Evolutionary conservation across 2,113 vertebrate genomes (phyloP).

Genomic region (Astur gentilis): DNA sequence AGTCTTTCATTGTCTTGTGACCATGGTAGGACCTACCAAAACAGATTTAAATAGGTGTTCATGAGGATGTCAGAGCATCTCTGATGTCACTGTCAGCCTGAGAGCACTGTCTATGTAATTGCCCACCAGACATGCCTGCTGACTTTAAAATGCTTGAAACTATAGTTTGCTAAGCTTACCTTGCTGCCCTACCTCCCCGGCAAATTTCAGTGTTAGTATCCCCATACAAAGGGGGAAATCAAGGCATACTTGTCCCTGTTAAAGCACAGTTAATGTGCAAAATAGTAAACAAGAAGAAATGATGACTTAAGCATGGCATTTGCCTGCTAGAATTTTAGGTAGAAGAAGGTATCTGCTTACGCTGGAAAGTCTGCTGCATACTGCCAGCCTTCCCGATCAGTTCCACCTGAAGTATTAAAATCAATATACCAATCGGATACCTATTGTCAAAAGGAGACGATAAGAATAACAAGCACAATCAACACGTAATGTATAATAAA

Average conservation of each 20-base stretch:
- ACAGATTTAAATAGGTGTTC: neutral
- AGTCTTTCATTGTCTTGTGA: constrained; percentile 96
- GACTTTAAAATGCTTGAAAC: neutral
- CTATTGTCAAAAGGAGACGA: constrained; percentile 58
- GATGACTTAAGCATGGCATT: neutral
- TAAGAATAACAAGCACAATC: neutral
- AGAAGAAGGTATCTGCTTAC: constrained; percentile 67
- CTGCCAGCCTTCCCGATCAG: constrained; percentile 95
- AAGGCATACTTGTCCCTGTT: neutral
- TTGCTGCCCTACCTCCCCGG: neutral
- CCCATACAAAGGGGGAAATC: neutral
- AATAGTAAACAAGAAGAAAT: neutral
- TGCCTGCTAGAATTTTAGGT: neutral
- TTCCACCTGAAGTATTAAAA: constrained; percentile 82
- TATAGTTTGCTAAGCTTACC: neutral
- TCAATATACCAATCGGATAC: constrained; percentile 91
- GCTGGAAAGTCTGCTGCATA: constrained; percentile 94
- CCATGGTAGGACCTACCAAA: constrained; percentile 88
- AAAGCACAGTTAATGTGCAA: neutral
- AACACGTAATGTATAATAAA: neutral
- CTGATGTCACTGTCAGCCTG: neutral
- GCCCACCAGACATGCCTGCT: neutral
- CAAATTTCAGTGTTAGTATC: neutral
- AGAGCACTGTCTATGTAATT: neutral
- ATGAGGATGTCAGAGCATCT: neutral